A percentile compares a stretch with the other conserved stretches of the same genome.
Conservation (phyloP, 1,140 invertebrate genomes). For the Pseudachorutes palmiensis region DNA sequence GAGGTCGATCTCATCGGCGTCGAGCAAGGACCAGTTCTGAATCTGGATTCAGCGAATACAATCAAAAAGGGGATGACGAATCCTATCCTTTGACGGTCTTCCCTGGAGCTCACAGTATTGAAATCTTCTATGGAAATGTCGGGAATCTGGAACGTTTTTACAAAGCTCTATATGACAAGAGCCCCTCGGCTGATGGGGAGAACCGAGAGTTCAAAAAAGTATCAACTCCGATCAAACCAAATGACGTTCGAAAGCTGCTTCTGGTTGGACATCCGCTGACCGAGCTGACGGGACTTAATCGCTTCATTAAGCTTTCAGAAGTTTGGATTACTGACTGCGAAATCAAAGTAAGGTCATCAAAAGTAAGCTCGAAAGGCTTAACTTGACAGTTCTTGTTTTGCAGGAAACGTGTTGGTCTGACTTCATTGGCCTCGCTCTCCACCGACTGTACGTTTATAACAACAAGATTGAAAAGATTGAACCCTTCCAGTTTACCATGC, state of each 20-base stretch:
- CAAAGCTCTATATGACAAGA: constrained; percentile 16
- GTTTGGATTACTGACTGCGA: constrained; percentile 29
- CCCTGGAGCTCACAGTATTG: too few species aligned
- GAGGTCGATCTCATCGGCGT: too few species aligned
- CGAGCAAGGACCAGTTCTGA: too few species aligned
- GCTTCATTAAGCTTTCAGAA: constrained; percentile 24
- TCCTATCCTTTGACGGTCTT: too few species aligned
- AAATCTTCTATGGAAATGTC: constrained; percentile 28
- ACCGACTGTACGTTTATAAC: constrained; percentile 25
- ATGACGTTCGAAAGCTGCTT: constrained; percentile 23
- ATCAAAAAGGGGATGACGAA: too few species aligned
- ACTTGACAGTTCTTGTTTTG: background rate
- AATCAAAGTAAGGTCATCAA: constrained; percentile 14
- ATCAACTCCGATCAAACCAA: constrained; percentile 15
- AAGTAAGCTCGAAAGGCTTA: background rate
- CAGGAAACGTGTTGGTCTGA: constrained; percentile 23
- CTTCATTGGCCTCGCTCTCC: constrained; percentile 21
- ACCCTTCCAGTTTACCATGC: constrained; percentile 23
- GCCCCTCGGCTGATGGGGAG: background rate
- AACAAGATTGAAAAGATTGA: constrained; percentile 23
- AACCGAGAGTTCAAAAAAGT: background rate
- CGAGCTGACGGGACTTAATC: constrained; percentile 21
- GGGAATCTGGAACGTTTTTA: constrained; percentile 22
- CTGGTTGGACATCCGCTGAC: constrained; percentile 28
- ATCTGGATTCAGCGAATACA: too few species aligned